phyloP scores from a whole-genome alignment of 2,888 invertebrate genomes.

The Strigamia transsilvanica region DNA sequence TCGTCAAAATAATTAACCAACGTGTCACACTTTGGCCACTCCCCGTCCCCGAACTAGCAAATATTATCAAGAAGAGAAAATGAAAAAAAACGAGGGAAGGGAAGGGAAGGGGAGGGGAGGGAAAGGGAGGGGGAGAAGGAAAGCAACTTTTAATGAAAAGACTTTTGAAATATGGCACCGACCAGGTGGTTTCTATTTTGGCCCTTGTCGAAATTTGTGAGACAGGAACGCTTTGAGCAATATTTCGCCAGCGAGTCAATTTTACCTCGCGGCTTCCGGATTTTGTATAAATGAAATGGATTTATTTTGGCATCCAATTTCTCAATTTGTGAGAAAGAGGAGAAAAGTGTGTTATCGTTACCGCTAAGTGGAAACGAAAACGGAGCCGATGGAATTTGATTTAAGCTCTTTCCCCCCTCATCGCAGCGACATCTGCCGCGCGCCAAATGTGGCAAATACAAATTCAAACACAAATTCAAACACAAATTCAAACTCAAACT shows the following conservation, averaged over 20 bases:
- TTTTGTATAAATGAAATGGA: neutral
- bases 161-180: conserved; percentile 36
- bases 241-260: neutral
- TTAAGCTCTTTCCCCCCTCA: neutral
- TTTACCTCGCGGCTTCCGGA: neutral
- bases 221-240: conserved; percentile 4
- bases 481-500: too few relatives aligned
- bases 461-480: too few relatives aligned
- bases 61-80: conserved; percentile 7
- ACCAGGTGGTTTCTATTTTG: conserved; percentile 36
- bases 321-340: neutral
- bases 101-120: neutral
- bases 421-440: conserved; percentile 20
- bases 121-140: neutral
- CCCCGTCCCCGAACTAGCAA: neutral
- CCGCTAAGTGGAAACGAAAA: conserved; percentile 13
- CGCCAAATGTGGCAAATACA: neutral
- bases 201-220: conserved; percentile 42
- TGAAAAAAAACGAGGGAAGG: neutral
- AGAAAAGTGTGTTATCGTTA: conserved; percentile 26
- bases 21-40: conserved; percentile 25
- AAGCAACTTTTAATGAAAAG: conserved; percentile 44
- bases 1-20: conserved; percentile 26
- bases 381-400: conserved; percentile 20
- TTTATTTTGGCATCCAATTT: conserved; percentile 25